These are phyloP conservation scores for Drosophila athabasca DNA, from an alignment of 1,140 invertebrate species.

Conservation along the genomic window DNA sequence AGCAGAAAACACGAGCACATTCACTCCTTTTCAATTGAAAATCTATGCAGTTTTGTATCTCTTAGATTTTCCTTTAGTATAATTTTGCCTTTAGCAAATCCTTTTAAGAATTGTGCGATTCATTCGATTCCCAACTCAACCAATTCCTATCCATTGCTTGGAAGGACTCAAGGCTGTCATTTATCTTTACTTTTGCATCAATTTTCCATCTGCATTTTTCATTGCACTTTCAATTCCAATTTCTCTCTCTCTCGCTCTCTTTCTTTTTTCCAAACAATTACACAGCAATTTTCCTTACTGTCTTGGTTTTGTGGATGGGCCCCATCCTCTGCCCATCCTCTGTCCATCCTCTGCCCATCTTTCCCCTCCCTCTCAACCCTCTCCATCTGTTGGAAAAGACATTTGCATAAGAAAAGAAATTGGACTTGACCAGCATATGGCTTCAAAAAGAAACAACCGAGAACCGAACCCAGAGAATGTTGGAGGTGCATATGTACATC, in stretches of 20 bases:
- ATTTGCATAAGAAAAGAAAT: conserved; percentile 62
- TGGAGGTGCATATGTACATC: conserved; percentile 18
- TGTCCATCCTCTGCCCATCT: too few relatives aligned
- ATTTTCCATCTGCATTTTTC: conserved; percentile 45
- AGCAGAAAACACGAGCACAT: too few relatives aligned
- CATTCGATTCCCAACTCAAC: neutral
- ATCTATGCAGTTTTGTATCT: neutral
- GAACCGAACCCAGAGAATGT: conserved; percentile 5
- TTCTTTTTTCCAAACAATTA: conserved; percentile 61
- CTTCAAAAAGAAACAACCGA: conserved; percentile 36
- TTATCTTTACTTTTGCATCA: conserved; percentile 40
- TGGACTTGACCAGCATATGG: conserved; percentile 51
- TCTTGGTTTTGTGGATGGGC: conserved; percentile 5
- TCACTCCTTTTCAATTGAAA: too few relatives aligned
- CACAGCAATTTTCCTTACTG: conserved; percentile 48
- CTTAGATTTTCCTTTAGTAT: neutral
- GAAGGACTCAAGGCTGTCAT: conserved; percentile 21
- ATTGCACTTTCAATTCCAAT: conserved; percentile 43
- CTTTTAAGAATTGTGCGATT: neutral
- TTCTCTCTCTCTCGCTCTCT: conserved; percentile 4
- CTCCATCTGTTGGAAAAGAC: conserved; percentile 12
- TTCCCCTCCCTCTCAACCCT: neutral
- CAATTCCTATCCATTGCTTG: too few relatives aligned
- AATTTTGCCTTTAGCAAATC: neutral
- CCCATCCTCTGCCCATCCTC: neutral